These are phyloP conservation scores for Pseudolycoriella hygida DNA, from an alignment of 2,888 invertebrate species.

Conservation along the genomic window DNA sequence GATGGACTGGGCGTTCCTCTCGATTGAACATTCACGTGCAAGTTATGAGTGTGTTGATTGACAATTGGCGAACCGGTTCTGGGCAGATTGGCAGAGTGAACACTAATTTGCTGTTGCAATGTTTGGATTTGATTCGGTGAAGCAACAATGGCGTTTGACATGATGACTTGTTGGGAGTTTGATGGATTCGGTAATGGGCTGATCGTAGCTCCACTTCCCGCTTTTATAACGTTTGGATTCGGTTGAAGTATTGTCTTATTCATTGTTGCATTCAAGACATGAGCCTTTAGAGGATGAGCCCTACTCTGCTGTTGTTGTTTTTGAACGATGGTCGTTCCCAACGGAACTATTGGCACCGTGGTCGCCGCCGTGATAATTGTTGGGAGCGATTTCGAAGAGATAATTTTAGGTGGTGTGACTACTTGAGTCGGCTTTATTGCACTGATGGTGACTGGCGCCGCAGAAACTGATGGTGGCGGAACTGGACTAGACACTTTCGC, in stretches of 20 bases:
- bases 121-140: slow-evolving; percentile 1
- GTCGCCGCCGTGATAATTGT: slow-evolving; percentile 7
- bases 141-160: slow-evolving; percentile 7
- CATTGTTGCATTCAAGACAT: slow-evolving; percentile 36
- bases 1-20: slow-evolving; percentile 13
- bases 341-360: slow-evolving; percentile 15
- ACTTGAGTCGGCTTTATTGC: neutral
- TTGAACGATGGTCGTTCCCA: slow-evolving; percentile 19
- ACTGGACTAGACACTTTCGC: slow-evolving; percentile 10
- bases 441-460: neutral
- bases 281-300: slow-evolving; percentile 40
- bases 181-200: neutral
- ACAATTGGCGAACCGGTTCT: neutral
- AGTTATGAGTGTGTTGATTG: slow-evolving; percentile 11
- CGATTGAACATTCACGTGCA: slow-evolving; percentile 24
- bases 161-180: slow-evolving; percentile 1
- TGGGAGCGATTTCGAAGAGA: neutral
- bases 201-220: neutral
- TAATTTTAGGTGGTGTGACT: neutral
- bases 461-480: neutral
- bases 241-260: neutral
- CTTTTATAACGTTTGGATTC: slow-evolving; percentile 6
- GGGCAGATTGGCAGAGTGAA: neutral
- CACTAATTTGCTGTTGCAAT: neutral
- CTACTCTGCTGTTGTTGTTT: slow-evolving; percentile 26